Base-by-base conservation (phyloP, 2,888 invertebrate genomes). In the Tinea trinotella region DNA sequence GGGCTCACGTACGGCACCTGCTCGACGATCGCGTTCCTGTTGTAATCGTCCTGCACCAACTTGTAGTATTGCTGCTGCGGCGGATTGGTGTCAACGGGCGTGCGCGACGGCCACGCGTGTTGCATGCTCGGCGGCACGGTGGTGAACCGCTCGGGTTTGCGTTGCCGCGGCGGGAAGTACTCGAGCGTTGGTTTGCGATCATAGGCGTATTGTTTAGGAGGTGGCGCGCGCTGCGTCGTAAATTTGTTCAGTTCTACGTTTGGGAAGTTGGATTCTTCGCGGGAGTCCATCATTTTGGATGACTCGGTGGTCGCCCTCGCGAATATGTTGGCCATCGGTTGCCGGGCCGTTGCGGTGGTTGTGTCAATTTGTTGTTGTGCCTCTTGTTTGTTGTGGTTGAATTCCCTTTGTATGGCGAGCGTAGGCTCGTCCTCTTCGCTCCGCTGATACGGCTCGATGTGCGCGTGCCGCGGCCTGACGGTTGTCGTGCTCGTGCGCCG, bases 181-280 rank as follows among this genome's bases (percentile, higher is more conserved):
- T 83, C 80, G 3, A 84, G 56, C 0, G 83, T 82, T 1, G 78
- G 71, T 52, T 70, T 70, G 49, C 81, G 67, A 3, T 76, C 74
- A 0, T 76, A 69, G 2, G 7, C 3, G 46, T 13, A 20, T 13
- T 10, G 30, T 3, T 2, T 18, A 6, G 19, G 6, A 1, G 19
- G 46, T 3, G 46, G 19, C 2, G 46, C 7, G 10, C 3, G 5
- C 6, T 46, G 5, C 12, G 40, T 40, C 17, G 40, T 3, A n/a
- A 3, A 40, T 12, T 40, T 40, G 15, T 15, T 40, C 13, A 40
- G 40, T 12, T 40, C 40, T 3, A 40, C 7, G 3, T 6, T 40
- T 6, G 40, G 22, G n/a, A 19, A 18, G 19, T 46, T 19, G n/a
- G 6, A 46, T 19, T 46, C 46, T 1, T 46, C 46, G 10, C 18